Evolutionary conservation across 2,113 vertebrate genomes (phyloP), one percentile per base, ranked within the genome.

Genomic region (Galeopterus variegatus): DNA sequence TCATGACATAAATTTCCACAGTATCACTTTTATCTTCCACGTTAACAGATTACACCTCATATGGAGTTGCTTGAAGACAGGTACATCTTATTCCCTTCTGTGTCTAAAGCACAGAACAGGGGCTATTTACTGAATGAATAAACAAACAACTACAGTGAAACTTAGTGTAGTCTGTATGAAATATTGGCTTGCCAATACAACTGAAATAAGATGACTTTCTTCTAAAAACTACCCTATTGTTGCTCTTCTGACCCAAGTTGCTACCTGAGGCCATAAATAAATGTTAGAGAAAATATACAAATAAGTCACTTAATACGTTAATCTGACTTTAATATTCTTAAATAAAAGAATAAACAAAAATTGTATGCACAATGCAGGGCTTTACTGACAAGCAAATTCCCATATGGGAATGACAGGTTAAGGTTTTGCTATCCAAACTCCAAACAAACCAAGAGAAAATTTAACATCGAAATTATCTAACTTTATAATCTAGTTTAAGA

Each of bases 311-410:
- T 81, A 92, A 64, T 3, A 67, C 41, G 31, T 80, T 79, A 70
- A 82, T 41, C 75, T 79, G 58, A 93, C 24, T 81, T 92, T 90
- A 76, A 64, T 23, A n/a, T 56, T 69, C 31, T 33, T 48, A 60
- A 19, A 75, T 58, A 93, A 2, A 96, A 5, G 26, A 76, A 93
- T 73, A 95, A 58, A 84, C 56, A 70, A 60, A 96, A 92, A 14
- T 67, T 24, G 48, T 82, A 36, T 31, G 52, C 5, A 90, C 28
- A 93, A 93, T 41, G 13, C 67, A 92, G 94, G 76, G 36, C 23
- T 87, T 96, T 92, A 84, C 8, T 76, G 36, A 92, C 33, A 90
- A 94, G 19, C 36, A 72, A 94, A 95, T 48, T 91, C 21, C 31
- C 18, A 85, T 8, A 72, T 15, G 33, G 26, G 62, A 91, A 89